Evolutionary conservation across 2,113 vertebrate species (phyloP).

Genomic region (Ailurus styani): DNA sequence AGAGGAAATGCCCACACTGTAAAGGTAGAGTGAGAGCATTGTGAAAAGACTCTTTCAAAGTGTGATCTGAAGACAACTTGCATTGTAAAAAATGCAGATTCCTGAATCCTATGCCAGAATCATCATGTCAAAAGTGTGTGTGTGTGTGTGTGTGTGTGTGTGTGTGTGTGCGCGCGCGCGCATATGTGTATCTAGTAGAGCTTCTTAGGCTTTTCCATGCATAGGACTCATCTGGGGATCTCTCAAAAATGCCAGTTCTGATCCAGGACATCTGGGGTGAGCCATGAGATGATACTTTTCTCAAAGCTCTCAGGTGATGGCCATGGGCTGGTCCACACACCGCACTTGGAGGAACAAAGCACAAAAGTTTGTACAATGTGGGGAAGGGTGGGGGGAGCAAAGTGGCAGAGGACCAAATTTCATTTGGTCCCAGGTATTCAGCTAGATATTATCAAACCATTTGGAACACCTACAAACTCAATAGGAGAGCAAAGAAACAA

Average conservation of each 20-base stretch:
- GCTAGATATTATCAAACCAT: too few species aligned
- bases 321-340: background rate
- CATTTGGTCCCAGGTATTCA: too few species aligned
- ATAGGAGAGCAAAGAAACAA: too few species aligned
- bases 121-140: background rate
- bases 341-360: background rate
- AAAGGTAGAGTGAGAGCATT: background rate
- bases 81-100: background rate
- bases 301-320: background rate
- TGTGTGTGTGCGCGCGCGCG: background rate
- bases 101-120: background rate
- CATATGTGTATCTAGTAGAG: background rate
- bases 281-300: background rate
- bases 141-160: background rate
- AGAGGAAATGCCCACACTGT: background rate
- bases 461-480: too few species aligned
- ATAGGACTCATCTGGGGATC: background rate
- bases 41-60: background rate
- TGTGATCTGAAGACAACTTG: background rate
- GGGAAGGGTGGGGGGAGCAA: too few species aligned
- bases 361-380: fast-evolving
- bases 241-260: background rate
- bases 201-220: background rate
- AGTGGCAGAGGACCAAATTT: too few species aligned
- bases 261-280: background rate